Base-by-base conservation (phyloP, 2,888 invertebrate species). In the Isotomurus palustris region DNA sequence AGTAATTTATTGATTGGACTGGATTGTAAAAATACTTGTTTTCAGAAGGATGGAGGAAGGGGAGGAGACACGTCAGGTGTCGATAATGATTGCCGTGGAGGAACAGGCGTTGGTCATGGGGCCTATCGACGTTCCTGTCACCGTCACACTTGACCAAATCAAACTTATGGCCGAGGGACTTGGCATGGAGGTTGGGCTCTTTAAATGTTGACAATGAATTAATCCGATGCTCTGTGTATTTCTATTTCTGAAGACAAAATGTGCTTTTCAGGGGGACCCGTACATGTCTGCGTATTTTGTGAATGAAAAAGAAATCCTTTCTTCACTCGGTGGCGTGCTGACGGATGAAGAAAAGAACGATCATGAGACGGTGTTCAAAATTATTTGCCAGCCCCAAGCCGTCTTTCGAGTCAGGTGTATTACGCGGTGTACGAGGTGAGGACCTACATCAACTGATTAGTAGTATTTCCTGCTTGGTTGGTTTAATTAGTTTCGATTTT, bases 381-480 rank as follows among this genome's bases (percentile, higher is more conserved):
- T 99, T 67, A 81, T 95, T 51, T 99, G 95, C 75, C 93, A 96
- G 74, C 94, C 96, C 53, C 95, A 99, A 78, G 96, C 99, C 2
- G 85, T 96, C 24, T 99, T 99, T 74, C 84, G 85, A 79, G 91
- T 91, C 1, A 82, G 87, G 60, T 86, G 96, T 5, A 91, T 97
- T 12, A 95, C 96, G 17, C 80, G 97, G 75, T 97, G 97, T 75
- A 93, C 91, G 66, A 83, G 85, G 85, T 84, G 74, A 59, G 3
- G 10, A n/a, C 40, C 12, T 40, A 8, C 6, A 6, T 14, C 8
- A 14, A 10, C 32, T 32, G 8, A n/a, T 40, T 40, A n/a, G 40
- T 40, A 17, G 6, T 40, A 19, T 6, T 12, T 8, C 40, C 40
- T n/a, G 14, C 48, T 10, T 22, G 32, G 21, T 36, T 56, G 3